phyloP scores from a whole-genome alignment of 2,888 invertebrate genomes.

The Drosophila mulleri region DNA sequence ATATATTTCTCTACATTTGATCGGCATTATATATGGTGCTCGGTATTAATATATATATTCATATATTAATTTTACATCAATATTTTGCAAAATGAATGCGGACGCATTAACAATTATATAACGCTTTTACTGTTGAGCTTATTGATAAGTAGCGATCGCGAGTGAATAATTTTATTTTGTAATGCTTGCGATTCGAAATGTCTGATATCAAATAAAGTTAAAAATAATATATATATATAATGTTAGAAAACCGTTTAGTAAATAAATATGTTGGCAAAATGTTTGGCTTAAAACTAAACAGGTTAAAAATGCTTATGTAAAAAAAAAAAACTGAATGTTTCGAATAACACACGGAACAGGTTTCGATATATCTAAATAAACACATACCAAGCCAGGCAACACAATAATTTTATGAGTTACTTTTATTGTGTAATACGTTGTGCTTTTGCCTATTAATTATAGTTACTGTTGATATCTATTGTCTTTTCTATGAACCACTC shows the following conservation, averaged over 20 bases:
- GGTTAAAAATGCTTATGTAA: conserved; percentile 55
- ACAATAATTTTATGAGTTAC: conserved; percentile 1
- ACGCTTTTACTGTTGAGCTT: conserved; percentile 40
- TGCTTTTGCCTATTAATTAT: conserved; percentile 12
- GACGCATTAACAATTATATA: conserved; percentile 68
- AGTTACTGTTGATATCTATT: conserved; percentile 41
- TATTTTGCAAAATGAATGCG: conserved; percentile 49
- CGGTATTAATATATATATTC: conserved; percentile 17
- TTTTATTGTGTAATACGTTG: conserved; percentile 7
- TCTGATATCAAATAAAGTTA: conserved; percentile 16
- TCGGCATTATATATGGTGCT: conserved; percentile 23
- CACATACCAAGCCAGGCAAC: conserved; percentile 3
- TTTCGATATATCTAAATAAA: conserved; percentile 11
- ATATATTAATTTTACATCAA: conserved; percentile 54
- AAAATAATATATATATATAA: conserved; percentile 20
- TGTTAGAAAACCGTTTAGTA: conserved; percentile 37
- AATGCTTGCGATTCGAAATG: conserved; percentile 20
- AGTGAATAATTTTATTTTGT: conserved; percentile 19
- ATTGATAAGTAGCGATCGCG: conserved; percentile 32
- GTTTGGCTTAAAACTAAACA: conserved; percentile 60
- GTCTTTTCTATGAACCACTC: conserved; percentile 71
- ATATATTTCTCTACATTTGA: conserved; percentile 41
- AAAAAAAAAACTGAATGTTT: conserved; percentile 63
- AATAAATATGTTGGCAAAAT: conserved; percentile 69
- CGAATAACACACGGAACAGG: conserved; percentile 42